Conservation (phyloP, 1,140 invertebrate species). For the Drosophila dunni region DNA sequence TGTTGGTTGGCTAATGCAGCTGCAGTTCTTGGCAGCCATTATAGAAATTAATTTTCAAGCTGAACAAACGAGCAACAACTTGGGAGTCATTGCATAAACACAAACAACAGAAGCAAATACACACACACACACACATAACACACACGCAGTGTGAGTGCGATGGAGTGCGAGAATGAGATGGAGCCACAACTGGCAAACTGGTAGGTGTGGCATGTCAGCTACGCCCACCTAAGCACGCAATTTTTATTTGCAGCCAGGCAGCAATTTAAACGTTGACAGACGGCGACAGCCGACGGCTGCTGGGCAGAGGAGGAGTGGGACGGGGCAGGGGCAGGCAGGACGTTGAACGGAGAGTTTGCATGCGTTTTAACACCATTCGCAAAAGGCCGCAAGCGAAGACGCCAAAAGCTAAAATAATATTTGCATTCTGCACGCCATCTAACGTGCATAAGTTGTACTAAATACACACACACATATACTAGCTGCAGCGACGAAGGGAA, state of each 20-base stretch:
- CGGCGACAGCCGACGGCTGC: slow-evolving; percentile 60
- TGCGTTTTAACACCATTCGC: slow-evolving; percentile 82
- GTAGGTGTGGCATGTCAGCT: slow-evolving; percentile 80
- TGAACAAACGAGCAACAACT: slow-evolving; percentile 83
- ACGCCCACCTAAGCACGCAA: slow-evolving; percentile 80
- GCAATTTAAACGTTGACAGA: slow-evolving; percentile 81
- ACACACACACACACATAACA: slow-evolving; percentile 26
- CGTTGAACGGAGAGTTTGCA: slow-evolving; percentile 49
- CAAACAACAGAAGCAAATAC: slow-evolving; percentile 50
- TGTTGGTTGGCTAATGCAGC: slow-evolving; percentile 54
- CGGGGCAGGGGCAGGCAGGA: not conserved
- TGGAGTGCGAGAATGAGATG: not conserved
- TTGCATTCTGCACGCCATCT: slow-evolving; percentile 82
- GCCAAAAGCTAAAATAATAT: slow-evolving; percentile 81
- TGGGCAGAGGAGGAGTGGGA: slow-evolving; percentile 6
- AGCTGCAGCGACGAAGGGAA: slow-evolving; percentile 16
- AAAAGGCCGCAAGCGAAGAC: slow-evolving; percentile 56
- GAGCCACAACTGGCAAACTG: slow-evolving; percentile 46
- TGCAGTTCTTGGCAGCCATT: slow-evolving; percentile 81
- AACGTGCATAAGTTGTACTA: slow-evolving; percentile 68
- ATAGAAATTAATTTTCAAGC: slow-evolving; percentile 83
- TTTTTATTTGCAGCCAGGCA: slow-evolving; percentile 69
- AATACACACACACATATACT: slow-evolving; percentile 54
- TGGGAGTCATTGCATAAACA: slow-evolving; percentile 81
- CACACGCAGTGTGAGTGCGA: not conserved